Base-by-base conservation (phyloP, 2,797 vertebrate genomes). In the Rhodeus uyekii region DNA sequence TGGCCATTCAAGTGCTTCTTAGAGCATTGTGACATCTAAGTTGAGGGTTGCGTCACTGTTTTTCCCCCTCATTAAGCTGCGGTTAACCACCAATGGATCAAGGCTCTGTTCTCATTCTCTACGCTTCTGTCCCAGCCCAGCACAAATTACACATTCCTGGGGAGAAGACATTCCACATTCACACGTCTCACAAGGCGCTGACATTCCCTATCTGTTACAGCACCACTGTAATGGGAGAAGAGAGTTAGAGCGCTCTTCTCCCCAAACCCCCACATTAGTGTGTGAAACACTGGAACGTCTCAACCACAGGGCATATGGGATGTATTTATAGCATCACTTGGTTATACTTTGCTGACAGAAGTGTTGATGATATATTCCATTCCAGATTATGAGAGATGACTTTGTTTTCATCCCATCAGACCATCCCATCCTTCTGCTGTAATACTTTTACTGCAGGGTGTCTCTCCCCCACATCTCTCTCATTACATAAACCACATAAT, bases 61-160 rank as follows among this genome's bases (percentile, higher is more conserved):
- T 81, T 81, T 58, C 60, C 82, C 76, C 81, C 82, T 82, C 85
- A 81, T 84, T 84, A 84, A 67, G 73, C 82, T 46, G n/a, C 61
- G 77, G 83, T 86, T 87, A 86, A 83, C 84, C 75, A 69, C 86
- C 75, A 72, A 72, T 76, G 65, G 74, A 53, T 69, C 50, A 64
- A 75, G 58, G 44, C 74, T 61, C 60, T 78, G 29, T 67, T 85
- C 75, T 72, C 55, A 22, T 71, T 69, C 60, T 63, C 53, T 75
- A 46, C 2, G 42, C 64, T 76, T 32, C 39, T 78, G 80, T 76
- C 83, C 38, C 42, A 74, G 69, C 38, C 38, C 38, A 78, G 81
- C 74, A 80, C 63, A 64, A 68, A 81, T 78, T 39, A 85, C 36
- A 64, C 78, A 74, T 46, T 53, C 67, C 73, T 55, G 60, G 39